Percentiles rank a stretch among this genome's conserved stretches.
phyloP scores from a whole-genome alignment of 2,797 vertebrate genomes.

The Manis crassicaudata region DNA sequence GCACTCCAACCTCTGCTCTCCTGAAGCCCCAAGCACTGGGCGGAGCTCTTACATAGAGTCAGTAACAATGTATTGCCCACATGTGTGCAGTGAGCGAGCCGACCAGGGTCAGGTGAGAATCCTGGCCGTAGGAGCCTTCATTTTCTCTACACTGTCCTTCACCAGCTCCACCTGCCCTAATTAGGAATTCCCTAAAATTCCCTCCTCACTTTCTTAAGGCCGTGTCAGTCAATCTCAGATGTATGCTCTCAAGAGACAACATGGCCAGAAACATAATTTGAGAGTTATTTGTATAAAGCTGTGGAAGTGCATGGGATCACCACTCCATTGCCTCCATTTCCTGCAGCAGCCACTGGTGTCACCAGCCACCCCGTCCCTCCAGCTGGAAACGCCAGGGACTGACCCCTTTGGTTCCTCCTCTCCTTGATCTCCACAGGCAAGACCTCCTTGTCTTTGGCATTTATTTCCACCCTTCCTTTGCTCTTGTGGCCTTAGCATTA shows the following conservation, averaged over 20 bases:
- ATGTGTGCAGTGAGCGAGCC: too few species aligned
- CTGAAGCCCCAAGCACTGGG: too few species aligned
- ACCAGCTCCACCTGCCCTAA: not conserved
- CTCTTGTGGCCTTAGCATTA: not conserved
- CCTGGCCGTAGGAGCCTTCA: too few species aligned
- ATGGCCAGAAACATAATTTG: not conserved
- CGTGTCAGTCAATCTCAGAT: not conserved
- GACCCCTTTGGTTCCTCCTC: not conserved
- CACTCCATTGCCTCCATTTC: not conserved
- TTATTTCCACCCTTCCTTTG: not conserved
- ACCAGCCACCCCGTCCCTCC: not conserved
- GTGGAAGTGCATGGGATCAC: not conserved
- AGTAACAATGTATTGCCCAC: too few species aligned
- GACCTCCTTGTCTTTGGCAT: fast-evolving
- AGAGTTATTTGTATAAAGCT: not conserved
- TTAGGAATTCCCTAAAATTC: not conserved
- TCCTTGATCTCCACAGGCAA: not conserved
- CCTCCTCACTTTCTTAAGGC: not conserved
- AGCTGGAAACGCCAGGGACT: not conserved
- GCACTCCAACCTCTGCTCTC: too few species aligned
- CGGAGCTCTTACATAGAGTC: too few species aligned
- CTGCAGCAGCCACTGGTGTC: not conserved
- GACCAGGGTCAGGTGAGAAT: too few species aligned
- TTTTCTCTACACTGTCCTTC: not conserved
- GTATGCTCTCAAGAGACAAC: not conserved